A percentile compares a stretch with the other conserved stretches of the same genome.
phyloP scores from a whole-genome alignment of 2,113 vertebrate species.

The Mobula birostris region DNA sequence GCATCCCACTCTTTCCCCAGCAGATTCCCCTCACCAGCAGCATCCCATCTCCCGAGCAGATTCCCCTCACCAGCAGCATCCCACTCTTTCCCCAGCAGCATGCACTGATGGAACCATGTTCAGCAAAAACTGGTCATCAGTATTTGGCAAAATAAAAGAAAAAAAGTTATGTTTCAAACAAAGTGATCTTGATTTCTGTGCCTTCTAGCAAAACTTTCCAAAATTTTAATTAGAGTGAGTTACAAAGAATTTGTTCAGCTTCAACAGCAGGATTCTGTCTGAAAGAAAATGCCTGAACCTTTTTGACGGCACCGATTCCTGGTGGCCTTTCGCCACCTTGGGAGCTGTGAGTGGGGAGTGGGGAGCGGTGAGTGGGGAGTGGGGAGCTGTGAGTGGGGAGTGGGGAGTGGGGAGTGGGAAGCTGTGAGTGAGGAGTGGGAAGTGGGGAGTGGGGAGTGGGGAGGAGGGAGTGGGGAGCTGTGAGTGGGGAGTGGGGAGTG shows the following conservation, averaged over 20 bases:
- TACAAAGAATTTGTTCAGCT: slow-evolving; percentile 33
- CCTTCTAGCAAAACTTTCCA: slow-evolving; percentile 41
- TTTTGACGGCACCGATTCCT: no score
- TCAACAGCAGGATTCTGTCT: background rate
- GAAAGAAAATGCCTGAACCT: background rate
- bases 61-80: no score
- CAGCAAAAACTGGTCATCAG: background rate
- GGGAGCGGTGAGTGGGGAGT: background rate
- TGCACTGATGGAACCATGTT: background rate
- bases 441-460: no score
- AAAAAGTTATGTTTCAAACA: background rate
- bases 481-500: background rate
- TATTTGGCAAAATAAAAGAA: background rate
- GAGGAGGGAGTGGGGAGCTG: background rate
- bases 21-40: no score
- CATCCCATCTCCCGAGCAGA: no score
- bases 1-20: no score
- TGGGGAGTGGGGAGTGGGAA: background rate
- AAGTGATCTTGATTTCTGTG: slow-evolving; percentile 37
- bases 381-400: no score
- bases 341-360: background rate
- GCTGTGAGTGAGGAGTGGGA: no score
- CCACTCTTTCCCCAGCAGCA: no score
- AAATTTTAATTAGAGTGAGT: slow-evolving; percentile 42
- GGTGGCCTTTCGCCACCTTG: slow-evolving; percentile 4